These are phyloP conservation scores for Hipposideros armiger DNA, from an alignment of 2,113 vertebrate genomes.

Conservation along the genomic window DNA sequence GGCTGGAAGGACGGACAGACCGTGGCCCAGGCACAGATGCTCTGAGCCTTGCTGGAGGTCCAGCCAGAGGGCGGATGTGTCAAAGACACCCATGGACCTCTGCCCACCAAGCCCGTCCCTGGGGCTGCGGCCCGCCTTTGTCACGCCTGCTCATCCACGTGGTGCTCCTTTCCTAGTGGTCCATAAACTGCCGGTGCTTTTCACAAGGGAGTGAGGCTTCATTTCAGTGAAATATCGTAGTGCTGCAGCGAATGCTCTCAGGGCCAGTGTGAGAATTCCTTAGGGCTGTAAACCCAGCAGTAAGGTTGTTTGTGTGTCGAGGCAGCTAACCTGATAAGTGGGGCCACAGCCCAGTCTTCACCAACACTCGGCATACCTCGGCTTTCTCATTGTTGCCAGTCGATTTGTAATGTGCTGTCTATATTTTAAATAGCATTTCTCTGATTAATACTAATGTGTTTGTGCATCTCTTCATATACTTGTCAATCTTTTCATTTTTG, in stretches of 20 bases:
- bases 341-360: accelerated
- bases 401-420: accelerated
- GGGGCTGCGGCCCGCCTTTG: not conserved
- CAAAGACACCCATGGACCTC: not conserved
- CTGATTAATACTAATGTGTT: not conserved
- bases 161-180: too few species aligned
- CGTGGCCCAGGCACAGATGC: not conserved
- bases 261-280: not conserved
- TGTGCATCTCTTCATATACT: too few species aligned
- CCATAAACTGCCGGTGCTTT: not conserved
- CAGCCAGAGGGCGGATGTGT: not conserved
- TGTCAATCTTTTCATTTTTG: not conserved
- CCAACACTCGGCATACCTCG: not conserved
- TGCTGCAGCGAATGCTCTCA: not conserved
- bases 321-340: not conserved
- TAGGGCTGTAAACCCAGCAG: not conserved
- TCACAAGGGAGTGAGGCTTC: accelerated
- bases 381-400: not conserved
- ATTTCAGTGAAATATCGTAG: too few species aligned
- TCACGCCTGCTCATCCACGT: accelerated
- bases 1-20: not conserved
- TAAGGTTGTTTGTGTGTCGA: accelerated
- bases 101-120: not conserved
- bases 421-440: not conserved
- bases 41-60: not conserved